A percentile compares a stretch with the other conserved stretches of the same genome.
These are phyloP conservation scores for Paramuricea clavata DNA, from an alignment of 92 coral and sea anemone species.

Conservation along the genomic window DNA sequence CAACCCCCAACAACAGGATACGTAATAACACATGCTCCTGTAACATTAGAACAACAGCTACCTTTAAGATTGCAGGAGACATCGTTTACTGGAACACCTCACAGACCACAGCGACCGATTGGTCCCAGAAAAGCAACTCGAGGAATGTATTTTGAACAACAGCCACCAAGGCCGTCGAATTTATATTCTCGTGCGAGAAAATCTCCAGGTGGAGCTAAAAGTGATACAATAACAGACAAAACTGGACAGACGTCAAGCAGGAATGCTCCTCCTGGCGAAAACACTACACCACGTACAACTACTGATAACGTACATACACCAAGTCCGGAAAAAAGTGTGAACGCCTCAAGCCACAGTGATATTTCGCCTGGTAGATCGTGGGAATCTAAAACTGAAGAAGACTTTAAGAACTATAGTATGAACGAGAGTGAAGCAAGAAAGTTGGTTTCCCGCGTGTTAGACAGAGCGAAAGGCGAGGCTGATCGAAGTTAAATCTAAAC, in stretches of 20 bases:
- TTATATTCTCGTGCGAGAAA: not conserved
- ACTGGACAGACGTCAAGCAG: not conserved
- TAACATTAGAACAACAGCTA: not conserved
- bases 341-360: not conserved
- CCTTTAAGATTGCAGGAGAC: slow-evolving; percentile 39
- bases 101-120: not conserved
- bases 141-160: slow-evolving; percentile 2
- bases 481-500: not conserved
- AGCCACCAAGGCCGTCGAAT: slow-evolving; percentile 29
- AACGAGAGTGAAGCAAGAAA: slow-evolving; percentile 39
- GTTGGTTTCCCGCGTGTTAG: slow-evolving; percentile 40
- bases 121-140: not conserved
- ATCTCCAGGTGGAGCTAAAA: not conserved
- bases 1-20: not conserved
- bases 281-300: not conserved
- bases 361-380: not conserved
- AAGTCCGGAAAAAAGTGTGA: not conserved
- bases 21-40: not conserved
- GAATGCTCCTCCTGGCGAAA: not conserved
- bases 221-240: not conserved
- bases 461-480: slow-evolving; percentile 22
- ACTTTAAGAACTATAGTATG: slow-evolving; percentile 23
- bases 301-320: not conserved
- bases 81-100: not conserved
- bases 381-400: slow-evolving; percentile 7